Conservation (phyloP, 1,140 invertebrate species). For the Caenorhabditis tropicalis region DNA sequence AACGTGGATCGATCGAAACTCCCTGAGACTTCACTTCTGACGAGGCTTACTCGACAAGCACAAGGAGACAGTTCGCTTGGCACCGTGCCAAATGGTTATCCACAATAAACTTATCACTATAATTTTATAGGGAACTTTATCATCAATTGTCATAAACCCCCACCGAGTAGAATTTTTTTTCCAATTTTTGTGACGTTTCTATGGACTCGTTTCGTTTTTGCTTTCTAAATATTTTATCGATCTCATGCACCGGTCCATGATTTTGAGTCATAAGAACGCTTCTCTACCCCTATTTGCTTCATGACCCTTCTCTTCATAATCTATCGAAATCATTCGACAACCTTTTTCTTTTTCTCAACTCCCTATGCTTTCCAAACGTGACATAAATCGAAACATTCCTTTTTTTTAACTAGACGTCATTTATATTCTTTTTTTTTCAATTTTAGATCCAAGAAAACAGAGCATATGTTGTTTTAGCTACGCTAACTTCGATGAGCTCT, state of each 20-base stretch:
- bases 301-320: neutral
- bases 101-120: neutral
- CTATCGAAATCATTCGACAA: neutral
- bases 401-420: neutral
- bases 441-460: no score
- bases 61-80: conserved; percentile 1
- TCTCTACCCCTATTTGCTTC: neutral
- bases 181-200: conserved; percentile 28
- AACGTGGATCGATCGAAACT: conserved; percentile 40
- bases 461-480: no score
- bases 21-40: conserved; percentile 24
- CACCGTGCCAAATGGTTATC: conserved; percentile 40
- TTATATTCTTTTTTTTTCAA: neutral
- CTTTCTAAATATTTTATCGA: neutral
- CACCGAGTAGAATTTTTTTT: conserved; percentile 42
- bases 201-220: neutral
- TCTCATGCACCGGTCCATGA: conserved; percentile 41
- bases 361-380: conserved; percentile 37
- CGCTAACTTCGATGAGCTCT: no score
- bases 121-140: conserved; percentile 30
- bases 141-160: neutral
- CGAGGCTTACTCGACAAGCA: conserved; percentile 23
- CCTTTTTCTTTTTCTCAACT: conserved; percentile 3
- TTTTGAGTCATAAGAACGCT: conserved; percentile 35
- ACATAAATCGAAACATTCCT: conserved; percentile 42